A percentile compares a stretch with the other conserved stretches of the same genome.
These are phyloP conservation scores for Empis livida DNA, from an alignment of 2,888 invertebrate genomes.

Conservation along the genomic window DNA sequence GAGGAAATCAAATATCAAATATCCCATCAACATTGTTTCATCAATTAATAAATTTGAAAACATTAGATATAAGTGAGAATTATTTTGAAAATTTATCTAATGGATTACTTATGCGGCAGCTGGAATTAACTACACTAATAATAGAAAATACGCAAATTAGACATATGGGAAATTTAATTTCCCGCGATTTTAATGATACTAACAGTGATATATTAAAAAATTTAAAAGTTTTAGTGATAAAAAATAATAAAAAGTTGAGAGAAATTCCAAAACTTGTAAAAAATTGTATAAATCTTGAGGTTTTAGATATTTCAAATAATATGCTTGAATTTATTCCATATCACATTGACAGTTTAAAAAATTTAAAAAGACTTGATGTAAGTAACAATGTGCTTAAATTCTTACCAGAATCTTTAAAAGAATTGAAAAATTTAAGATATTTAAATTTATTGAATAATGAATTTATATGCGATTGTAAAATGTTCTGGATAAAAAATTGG, in stretches of 20 bases:
- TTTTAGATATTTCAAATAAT: slow-evolving; percentile 57
- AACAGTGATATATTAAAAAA: slow-evolving; percentile 39
- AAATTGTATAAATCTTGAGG: slow-evolving; percentile 46
- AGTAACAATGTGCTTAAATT: slow-evolving; percentile 56
- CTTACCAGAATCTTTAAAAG: slow-evolving; percentile 55
- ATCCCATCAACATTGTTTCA: slow-evolving; percentile 38
- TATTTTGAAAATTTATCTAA: slow-evolving; percentile 42
- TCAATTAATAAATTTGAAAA: slow-evolving; percentile 38
- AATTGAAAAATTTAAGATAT: slow-evolving; percentile 47
- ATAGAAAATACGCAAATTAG: slow-evolving; percentile 55
- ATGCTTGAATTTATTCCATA: slow-evolving; percentile 43
- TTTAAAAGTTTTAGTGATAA: slow-evolving; percentile 46
- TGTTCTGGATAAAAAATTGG: slow-evolving; percentile 63
- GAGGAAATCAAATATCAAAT: slow-evolving; percentile 41
- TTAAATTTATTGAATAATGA: slow-evolving; percentile 61
- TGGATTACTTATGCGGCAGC: slow-evolving; percentile 50
- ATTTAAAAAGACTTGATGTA: slow-evolving; percentile 51
- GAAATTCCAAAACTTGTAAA: slow-evolving; percentile 49
- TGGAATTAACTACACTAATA: slow-evolving; percentile 44
- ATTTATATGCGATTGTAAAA: slow-evolving; percentile 77
- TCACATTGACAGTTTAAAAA: slow-evolving; percentile 26
- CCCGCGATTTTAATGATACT: slow-evolving; percentile 33
- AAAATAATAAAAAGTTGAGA: slow-evolving; percentile 46
- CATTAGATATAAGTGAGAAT: slow-evolving; percentile 46
- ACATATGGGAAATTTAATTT: slow-evolving; percentile 39